A percentile compares a stretch with the other conserved stretches of the same genome.
phyloP scores from a whole-genome alignment of 2,888 invertebrate species.

The Melolontha melolontha region DNA sequence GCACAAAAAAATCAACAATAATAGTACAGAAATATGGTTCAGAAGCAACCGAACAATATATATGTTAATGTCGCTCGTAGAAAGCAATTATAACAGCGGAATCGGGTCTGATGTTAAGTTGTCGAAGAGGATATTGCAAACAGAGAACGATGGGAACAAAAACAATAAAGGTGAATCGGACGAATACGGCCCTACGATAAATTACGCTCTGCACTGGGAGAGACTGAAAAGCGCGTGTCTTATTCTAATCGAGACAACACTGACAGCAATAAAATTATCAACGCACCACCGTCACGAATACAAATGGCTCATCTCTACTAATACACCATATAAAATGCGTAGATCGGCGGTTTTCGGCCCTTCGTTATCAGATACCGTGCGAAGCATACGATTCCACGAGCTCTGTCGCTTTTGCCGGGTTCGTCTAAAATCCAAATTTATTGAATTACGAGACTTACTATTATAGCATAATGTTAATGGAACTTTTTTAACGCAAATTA shows the following conservation, averaged over 20 bases:
- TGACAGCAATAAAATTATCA: slow-evolving; percentile 65
- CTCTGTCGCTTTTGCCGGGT: too few relatives aligned
- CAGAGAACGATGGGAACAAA: slow-evolving; percentile 57
- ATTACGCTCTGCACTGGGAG: slow-evolving; percentile 54
- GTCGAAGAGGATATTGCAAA: too few relatives aligned
- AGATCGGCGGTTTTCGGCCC: too few relatives aligned
- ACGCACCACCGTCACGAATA: slow-evolving; percentile 63
- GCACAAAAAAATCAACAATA: too few relatives aligned
- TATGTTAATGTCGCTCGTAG: slow-evolving; percentile 44
- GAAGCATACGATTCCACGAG: too few relatives aligned
- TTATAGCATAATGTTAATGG: too few relatives aligned
- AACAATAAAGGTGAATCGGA: slow-evolving; percentile 58
- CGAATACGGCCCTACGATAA: slow-evolving; percentile 54
- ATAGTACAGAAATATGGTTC: too few relatives aligned
- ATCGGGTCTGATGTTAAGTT: slow-evolving; percentile 1
- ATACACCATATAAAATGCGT: too few relatives aligned
- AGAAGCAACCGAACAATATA: slow-evolving; percentile 38
- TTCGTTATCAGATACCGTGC: too few relatives aligned
- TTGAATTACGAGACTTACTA: too few relatives aligned
- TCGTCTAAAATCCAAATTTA: too few relatives aligned
- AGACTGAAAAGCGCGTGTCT: slow-evolving; percentile 60
- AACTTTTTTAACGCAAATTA: too few relatives aligned
- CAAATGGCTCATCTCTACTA: slow-evolving; percentile 61
- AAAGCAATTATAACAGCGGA: slow-evolving; percentile 43
- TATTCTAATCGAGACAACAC: slow-evolving; percentile 62